Evolutionary conservation across 2,888 invertebrate species (phyloP), one percentile per base, ranked within the genome.

Genomic region (Andrena camellia): DNA sequence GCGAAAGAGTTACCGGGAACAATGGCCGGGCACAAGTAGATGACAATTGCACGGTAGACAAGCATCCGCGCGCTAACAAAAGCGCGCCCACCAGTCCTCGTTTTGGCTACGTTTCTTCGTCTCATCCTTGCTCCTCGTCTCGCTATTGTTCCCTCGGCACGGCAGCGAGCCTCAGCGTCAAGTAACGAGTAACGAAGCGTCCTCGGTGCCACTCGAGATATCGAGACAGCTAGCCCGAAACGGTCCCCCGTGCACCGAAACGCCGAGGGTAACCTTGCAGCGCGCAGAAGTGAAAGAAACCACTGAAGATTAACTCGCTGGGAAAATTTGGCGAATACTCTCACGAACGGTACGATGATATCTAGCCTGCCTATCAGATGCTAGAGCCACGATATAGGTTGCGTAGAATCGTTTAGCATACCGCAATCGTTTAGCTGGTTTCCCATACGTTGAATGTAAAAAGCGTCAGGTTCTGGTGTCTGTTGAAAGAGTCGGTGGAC

Each of bases 1-100:
- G 90, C 91, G 91, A 90, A 92, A 92, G 90, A 92, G 91, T 92
- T 91, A 92, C 90, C 89, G 87, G 87, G 91, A 93, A 93, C 93
- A 93, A 93, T 92, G 87, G 90, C 80, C 73, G 82, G 86, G 87
- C n/a, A 93, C 93, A 91, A 91, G 91, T 84, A 78, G 85, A 88
- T 85, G 89, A 90, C 91, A 91, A 92, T 90, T 91, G 91, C 87
- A 89, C 88, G 57, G 73, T 78, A 88, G 89, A 86, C 89, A 85
- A 88, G 80, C 83, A 79, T 80, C 76, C 66, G 69, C 78, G 69
- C 78, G 77, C 66, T 81, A 91, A 92, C 91, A 92, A 92, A 91
- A 91, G 91, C 86, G 64, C 82, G 85, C 77, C 78, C 84, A 80
- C 83, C 82, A 86, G 83, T 86, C 79, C 85, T 62, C 79, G 73